phyloP scores from a whole-genome alignment of 2,113 vertebrate species.

The Bos indicus region DNA sequence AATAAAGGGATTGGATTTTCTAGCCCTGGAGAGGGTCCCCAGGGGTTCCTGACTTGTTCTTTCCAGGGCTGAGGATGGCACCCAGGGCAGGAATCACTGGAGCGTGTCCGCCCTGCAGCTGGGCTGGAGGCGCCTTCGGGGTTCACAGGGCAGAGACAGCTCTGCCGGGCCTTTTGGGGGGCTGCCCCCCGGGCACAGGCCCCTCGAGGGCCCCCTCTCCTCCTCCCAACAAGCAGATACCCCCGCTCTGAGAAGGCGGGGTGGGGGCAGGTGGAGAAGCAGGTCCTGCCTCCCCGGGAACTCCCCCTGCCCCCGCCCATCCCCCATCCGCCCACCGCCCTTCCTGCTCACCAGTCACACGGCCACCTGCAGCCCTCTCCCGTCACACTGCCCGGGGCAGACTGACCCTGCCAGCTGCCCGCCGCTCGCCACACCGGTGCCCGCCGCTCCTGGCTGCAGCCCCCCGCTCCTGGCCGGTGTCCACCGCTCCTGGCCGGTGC shows the following conservation, averaged over 20 bases:
- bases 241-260: background rate
- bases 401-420: background rate
- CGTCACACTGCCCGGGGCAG: background rate
- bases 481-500: no score
- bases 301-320: background rate
- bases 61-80: background rate
- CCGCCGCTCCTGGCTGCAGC: background rate
- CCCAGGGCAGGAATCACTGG: rapidly evolving
- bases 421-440: rapidly evolving
- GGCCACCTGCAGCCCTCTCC: background rate
- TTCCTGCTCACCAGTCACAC: background rate
- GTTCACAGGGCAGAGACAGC: background rate
- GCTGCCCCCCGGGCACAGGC: background rate
- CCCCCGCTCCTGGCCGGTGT: no score
- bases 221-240: background rate
- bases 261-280: background rate
- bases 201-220: rapidly evolving
- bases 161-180: rapidly evolving
- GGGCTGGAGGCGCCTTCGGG: no score
- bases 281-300: background rate
- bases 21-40: background rate
- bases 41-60: background rate
- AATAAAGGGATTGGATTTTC: background rate
- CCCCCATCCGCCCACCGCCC: rapidly evolving
- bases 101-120: background rate